Evolutionary conservation across 2,888 invertebrate species (phyloP), one percentile per base, ranked within the genome.

Genomic region (Archips crataeganus): DNA sequence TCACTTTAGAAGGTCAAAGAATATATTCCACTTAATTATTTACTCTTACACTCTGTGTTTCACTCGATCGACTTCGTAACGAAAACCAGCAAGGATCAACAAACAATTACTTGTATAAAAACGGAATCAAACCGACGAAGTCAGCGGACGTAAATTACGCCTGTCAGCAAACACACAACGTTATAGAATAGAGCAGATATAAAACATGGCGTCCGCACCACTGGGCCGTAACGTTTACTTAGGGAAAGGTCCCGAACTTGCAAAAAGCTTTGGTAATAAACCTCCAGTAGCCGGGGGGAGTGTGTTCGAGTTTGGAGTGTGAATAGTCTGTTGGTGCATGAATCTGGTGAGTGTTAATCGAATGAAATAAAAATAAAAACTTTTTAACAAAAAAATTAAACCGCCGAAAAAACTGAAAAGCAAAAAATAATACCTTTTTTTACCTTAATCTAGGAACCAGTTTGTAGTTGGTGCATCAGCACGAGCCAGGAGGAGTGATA

Each of bases 201-300:
- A 54, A 54, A 54, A 15, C 54, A 54, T 15, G 13, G 54, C 3
- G 9, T 2, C 15, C 45, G 45, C 45, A 23, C 23, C 54, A 54
- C n/a, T 54, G 13, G 15, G 36, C 74, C 74, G 74, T 70, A 54
- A 65, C 65, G 74, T 74, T 74, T 69, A 61, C 69, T 74, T 70
- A 70, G 70, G 65, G 65, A 54, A 36, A 65, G 62, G 62, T 66
- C 61, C 62, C 67, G 57, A 73, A 73, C 73, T 73, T 69, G 68
- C 68, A 72, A 72, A 71, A 72, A 67, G 54, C 54, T 36, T 15
- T 3, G 63, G 67, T 68, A 68, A 68, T 72, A 63, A 72, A 67
- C 49, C 61, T 61, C 23, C 51, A 39, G 67, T 59, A 59, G 59
- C 64, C 67, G 54, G 54, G 42, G 54, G 57, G 54, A 36, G 34